Conservation (phyloP, 2,888 invertebrate genomes). For the Troilus luridus region DNA sequence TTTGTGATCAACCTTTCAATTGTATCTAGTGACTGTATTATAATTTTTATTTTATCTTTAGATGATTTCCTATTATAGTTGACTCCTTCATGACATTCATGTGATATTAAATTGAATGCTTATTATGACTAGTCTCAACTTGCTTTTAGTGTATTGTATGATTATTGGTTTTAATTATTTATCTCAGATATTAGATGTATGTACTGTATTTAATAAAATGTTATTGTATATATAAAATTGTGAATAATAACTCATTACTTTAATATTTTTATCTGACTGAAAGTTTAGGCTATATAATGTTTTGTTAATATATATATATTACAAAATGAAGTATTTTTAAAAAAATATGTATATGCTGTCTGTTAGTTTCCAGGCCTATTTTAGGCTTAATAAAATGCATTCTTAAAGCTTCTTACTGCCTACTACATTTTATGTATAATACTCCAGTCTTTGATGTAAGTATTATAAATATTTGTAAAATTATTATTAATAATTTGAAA, state of each 20-base stretch:
- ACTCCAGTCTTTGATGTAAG: not conserved
- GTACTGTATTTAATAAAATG: not conserved
- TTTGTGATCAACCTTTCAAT: not conserved
- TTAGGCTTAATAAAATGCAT: conserved; percentile 5
- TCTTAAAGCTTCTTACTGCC: not conserved
- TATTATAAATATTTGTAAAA: not conserved
- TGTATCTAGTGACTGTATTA: not conserved
- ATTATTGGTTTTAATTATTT: not conserved
- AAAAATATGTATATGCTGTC: not conserved
- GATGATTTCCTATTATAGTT: not conserved
- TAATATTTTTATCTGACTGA: conserved; percentile 10
- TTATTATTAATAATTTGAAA: not conserved
- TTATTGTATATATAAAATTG: not conserved
- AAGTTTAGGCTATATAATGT: not conserved
- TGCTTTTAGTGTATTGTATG: not conserved
- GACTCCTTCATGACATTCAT: not conserved
- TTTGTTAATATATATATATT: not conserved
- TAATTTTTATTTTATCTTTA: not conserved
- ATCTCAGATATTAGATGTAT: not conserved
- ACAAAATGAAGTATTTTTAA: not conserved
- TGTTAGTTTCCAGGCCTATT: conserved; percentile 4
- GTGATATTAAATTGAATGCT: conserved; percentile 2
- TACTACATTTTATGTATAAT: not conserved
- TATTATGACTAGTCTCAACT: not conserved
- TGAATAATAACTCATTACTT: not conserved